Conservation (phyloP, 2,113 vertebrate species). For the Piprites chloris region DNA sequence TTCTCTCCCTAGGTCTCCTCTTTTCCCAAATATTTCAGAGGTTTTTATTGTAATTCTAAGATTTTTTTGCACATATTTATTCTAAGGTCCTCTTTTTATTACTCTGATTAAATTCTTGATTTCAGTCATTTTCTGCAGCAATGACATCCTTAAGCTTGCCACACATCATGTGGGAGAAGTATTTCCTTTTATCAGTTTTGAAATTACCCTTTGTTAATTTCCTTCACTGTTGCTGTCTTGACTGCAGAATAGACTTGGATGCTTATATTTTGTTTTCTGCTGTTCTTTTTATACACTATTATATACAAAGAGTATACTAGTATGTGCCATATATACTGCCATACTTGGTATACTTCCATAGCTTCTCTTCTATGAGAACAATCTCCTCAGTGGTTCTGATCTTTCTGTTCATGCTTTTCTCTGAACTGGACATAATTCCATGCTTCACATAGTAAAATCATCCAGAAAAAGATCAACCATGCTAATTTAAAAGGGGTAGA, state of each 20-base stretch:
- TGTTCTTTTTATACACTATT: background rate
- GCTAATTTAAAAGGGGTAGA: background rate
- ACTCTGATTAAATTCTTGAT: background rate
- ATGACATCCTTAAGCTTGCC: background rate
- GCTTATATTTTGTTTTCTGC: background rate
- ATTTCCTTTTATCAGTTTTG: background rate
- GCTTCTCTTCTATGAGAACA: background rate
- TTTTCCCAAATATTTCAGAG: background rate
- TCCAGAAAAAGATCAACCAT: background rate
- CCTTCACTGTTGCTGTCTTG: background rate
- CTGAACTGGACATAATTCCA: background rate
- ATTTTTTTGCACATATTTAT: background rate
- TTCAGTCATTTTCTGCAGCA: background rate
- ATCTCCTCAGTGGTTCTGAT: background rate
- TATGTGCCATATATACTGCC: background rate
- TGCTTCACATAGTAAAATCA: background rate
- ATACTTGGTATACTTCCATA: background rate
- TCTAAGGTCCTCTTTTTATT: background rate
- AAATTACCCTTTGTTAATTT: background rate
- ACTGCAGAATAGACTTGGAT: background rate
- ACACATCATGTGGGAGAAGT: background rate
- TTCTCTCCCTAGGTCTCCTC: background rate
- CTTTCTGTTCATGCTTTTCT: background rate
- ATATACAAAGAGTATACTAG: background rate
- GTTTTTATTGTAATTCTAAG: background rate